phyloP scores from a whole-genome alignment of 2,888 invertebrate species.

The Eilema sororculum region DNA sequence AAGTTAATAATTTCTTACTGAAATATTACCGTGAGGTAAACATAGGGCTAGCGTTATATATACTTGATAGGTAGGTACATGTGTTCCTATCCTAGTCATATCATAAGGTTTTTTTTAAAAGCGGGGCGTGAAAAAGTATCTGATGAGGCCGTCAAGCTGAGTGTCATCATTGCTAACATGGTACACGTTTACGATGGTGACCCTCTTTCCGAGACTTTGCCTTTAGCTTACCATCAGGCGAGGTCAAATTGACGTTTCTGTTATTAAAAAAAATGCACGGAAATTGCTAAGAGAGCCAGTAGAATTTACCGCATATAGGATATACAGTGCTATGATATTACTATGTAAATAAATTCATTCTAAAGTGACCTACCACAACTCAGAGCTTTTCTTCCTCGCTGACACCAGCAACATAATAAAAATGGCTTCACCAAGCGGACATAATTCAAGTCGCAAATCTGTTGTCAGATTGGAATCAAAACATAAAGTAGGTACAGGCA shows the following conservation, averaged over 20 bases:
- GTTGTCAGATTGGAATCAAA: conserved; percentile 55
- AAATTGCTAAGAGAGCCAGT: too few relatives aligned
- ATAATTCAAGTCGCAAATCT: conserved; percentile 40
- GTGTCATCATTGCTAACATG: too few relatives aligned
- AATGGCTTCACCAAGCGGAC: conserved; percentile 12
- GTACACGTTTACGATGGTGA: too few relatives aligned
- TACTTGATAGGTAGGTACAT: too few relatives aligned
- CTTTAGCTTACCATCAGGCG: too few relatives aligned
- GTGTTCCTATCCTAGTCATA: too few relatives aligned
- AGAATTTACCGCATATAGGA: background rate
- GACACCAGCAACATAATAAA: background rate
- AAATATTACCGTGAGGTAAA: background rate
- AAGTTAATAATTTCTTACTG: background rate
- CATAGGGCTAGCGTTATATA: background rate
- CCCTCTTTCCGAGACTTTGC: too few relatives aligned
- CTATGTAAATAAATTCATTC: background rate
- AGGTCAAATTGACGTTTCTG: too few relatives aligned
- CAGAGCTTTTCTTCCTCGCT: background rate
- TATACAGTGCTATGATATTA: background rate
- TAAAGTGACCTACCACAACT: background rate
- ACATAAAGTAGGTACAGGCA: conserved; percentile 44
- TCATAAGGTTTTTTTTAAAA: too few relatives aligned
- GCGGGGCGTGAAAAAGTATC: too few relatives aligned
- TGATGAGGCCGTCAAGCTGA: too few relatives aligned
- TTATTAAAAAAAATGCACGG: too few relatives aligned